These are phyloP conservation scores for Drosophila willistoni DNA, from an alignment of 1,140 invertebrate genomes.

Conservation along the genomic window DNA sequence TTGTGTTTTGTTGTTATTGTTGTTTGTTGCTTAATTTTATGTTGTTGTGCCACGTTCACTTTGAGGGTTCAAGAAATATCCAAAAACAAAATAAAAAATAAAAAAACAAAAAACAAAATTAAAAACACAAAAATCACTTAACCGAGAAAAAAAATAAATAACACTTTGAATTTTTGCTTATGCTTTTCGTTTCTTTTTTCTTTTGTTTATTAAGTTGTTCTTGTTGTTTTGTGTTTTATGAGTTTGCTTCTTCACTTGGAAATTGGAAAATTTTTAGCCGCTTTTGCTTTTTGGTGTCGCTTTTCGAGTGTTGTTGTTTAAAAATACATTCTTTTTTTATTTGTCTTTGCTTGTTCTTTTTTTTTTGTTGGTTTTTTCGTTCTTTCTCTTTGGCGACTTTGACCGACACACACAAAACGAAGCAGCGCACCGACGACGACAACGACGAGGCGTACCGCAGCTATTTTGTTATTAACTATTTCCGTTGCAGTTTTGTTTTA, in stretches of 20 bases:
- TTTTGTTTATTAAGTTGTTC: not conserved
- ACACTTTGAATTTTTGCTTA: slow-evolving; percentile 36
- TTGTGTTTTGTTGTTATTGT: not conserved
- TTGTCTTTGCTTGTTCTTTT: slow-evolving; percentile 20
- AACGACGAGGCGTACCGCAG: slow-evolving; percentile 43
- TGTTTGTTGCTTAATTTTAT: not conserved
- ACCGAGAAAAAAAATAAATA: slow-evolving; percentile 27
- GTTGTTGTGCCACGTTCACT: slow-evolving; percentile 10
- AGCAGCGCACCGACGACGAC: slow-evolving; percentile 20
- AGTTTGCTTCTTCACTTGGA: slow-evolving; percentile 38
- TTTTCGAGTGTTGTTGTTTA: slow-evolving; percentile 36
- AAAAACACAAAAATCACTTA: slow-evolving; percentile 4
- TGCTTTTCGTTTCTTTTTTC: slow-evolving; percentile 4
- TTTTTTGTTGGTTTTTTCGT: slow-evolving; percentile 14
- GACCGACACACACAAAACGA: slow-evolving; percentile 1
- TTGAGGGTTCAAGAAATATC: not conserved
- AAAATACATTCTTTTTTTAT: slow-evolving; percentile 43
- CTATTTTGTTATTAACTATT: slow-evolving; percentile 61
- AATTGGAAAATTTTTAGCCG: slow-evolving; percentile 30
- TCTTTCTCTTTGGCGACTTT: slow-evolving; percentile 3
- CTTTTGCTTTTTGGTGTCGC: slow-evolving; percentile 9
- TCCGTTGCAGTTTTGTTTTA: slow-evolving; percentile 63
- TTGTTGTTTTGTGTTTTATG: not conserved
- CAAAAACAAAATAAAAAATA: not conserved
- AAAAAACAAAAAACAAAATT: not conserved